Percentiles rank a stretch among this genome's conserved stretches.
phyloP scores from a whole-genome alignment of 2,888 invertebrate genomes.

The Brenthis ino region DNA sequence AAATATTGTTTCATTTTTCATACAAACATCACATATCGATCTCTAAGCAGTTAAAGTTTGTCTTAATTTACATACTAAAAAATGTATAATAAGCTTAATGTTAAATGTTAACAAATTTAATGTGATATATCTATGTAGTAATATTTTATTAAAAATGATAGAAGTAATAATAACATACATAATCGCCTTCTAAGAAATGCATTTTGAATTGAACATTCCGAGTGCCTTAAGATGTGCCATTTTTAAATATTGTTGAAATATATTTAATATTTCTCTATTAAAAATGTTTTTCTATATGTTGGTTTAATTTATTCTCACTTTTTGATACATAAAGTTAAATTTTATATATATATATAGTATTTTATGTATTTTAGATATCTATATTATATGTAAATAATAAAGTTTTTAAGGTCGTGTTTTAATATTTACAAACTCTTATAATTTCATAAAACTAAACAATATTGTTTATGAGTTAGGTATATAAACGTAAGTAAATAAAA shows the following conservation, averaged over 20 bases:
- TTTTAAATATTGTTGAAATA: constrained; percentile 36
- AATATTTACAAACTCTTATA: no score
- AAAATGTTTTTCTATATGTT: constrained; percentile 15
- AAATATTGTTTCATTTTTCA: background rate
- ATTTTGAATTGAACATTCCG: constrained; percentile 56
- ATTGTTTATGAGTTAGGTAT: no score
- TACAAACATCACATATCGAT: constrained; percentile 1
- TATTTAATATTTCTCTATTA: constrained; percentile 22
- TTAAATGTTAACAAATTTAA: constrained; percentile 2
- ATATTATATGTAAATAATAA: no score
- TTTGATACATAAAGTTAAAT: background rate
- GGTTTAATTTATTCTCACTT: constrained; percentile 7
- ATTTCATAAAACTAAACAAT: no score
- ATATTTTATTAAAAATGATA: constrained; percentile 8
- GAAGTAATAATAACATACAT: background rate
- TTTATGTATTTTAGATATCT: no score
- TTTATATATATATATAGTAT: no score
- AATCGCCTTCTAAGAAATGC: constrained; percentile 3
- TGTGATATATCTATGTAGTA: constrained; percentile 16
- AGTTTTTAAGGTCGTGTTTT: no score
- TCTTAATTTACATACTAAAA: background rate
- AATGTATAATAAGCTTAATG: background rate
- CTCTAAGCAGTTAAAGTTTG: background rate
- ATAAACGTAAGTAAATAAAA: no score
- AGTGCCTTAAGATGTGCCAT: constrained; percentile 53